Percentiles rank a stretch among this genome's conserved stretches.
Conservation (phyloP, 2,113 vertebrate species). For the Pardalotus punctatus region DNA sequence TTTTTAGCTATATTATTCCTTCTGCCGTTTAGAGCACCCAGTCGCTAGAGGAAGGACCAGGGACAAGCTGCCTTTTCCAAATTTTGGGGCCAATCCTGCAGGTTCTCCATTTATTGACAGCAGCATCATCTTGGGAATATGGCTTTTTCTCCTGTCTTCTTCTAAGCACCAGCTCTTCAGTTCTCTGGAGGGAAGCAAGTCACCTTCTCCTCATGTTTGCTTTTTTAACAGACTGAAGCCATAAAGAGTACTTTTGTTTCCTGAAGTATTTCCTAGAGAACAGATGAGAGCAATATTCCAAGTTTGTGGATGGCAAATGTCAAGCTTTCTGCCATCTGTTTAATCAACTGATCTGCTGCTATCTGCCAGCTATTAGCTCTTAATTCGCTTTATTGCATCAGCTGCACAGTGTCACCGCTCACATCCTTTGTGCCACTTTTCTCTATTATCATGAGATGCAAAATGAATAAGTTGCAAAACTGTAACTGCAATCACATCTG, state of each 20-base stretch:
- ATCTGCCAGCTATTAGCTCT: constrained; percentile 2
- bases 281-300: neutral
- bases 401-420: neutral
- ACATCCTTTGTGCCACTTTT: neutral
- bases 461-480: neutral
- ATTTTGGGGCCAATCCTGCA: neutral
- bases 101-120: neutral
- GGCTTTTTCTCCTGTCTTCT: neutral
- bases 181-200: neutral
- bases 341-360: neutral
- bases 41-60: neutral
- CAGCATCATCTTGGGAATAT: neutral
- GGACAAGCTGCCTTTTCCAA: neutral
- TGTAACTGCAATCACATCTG: neutral
- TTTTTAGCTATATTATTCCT: constrained; percentile 21
- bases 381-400: constrained; percentile 13
- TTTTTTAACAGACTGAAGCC: neutral
- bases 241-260: neutral
- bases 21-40: neutral
- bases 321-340: neutral
- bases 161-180: neutral
- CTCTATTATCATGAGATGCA: neutral
- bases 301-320: neutral
- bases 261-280: neutral
- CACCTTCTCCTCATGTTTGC: neutral